Conservation (phyloP, 2,797 vertebrate species). For the Melanotaenia parkinsoni region DNA sequence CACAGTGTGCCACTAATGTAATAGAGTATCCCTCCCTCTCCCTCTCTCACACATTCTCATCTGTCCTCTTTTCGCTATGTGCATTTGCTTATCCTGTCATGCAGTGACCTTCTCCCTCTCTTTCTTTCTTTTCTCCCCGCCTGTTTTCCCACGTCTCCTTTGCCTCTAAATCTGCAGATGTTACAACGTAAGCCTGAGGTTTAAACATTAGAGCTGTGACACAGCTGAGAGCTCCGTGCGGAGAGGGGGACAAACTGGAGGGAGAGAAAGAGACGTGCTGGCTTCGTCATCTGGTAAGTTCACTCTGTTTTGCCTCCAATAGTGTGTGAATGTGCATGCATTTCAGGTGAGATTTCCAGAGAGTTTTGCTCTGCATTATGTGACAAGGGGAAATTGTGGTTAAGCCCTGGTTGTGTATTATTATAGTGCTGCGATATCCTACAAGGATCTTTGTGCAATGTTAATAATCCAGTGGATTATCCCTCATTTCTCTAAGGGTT, state of each 20-base stretch:
- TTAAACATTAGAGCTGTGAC: constrained; percentile 57
- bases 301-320: not conserved
- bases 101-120: constrained; percentile 69
- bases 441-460: constrained; percentile 67
- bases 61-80: constrained; percentile 76
- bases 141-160: constrained; percentile 34
- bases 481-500: constrained; percentile 51
- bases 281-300: constrained; percentile 55
- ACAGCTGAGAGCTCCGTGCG: constrained; percentile 20
- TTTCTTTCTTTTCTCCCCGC: constrained; percentile 33
- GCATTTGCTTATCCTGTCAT: constrained; percentile 70
- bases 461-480: constrained; percentile 75
- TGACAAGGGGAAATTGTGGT: constrained; percentile 48
- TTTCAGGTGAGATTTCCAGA: constrained; percentile 16
- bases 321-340: not conserved
- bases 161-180: constrained; percentile 62
- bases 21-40: constrained; percentile 71
- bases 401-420: constrained; percentile 69
- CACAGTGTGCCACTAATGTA: constrained; percentile 83
- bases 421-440: constrained; percentile 66
- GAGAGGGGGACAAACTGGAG: constrained; percentile 44
- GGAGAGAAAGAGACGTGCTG: constrained; percentile 34
- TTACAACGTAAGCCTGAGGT: constrained; percentile 58
- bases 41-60: constrained; percentile 49
- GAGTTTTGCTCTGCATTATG: constrained; percentile 18